Conservation (phyloP, 2,797 vertebrate species). For the Apogon talboti region DNA sequence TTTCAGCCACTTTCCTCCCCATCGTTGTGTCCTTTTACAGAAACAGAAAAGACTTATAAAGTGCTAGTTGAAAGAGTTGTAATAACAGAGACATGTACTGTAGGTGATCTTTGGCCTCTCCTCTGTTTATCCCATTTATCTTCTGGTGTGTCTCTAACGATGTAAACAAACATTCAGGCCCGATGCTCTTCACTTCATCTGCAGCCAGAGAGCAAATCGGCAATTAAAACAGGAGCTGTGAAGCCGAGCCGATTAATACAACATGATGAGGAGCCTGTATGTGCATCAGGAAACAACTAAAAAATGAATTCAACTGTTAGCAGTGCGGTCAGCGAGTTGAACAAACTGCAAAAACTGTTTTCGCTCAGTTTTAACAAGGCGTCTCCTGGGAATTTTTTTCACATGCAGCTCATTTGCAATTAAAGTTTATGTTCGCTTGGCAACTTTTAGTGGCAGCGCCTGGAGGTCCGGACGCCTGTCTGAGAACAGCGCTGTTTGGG, state of each 20-base stretch:
- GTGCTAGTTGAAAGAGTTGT: no score
- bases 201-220: conserved; percentile 39
- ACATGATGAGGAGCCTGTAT: no score
- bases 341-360: no score
- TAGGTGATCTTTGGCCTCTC: conserved; percentile 29
- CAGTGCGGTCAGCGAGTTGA: conserved; percentile 21
- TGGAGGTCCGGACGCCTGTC: no score
- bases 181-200: conserved; percentile 44
- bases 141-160: conserved; percentile 53
- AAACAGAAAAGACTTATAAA: no score
- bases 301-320: conserved; percentile 37
- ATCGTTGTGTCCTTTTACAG: no score
- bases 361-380: conserved; percentile 14
- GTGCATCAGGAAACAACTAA: conserved; percentile 36
- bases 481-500: no score
- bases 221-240: conserved; percentile 51
- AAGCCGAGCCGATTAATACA: conserved; percentile 41
- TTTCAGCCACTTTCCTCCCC: no score
- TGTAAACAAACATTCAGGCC: no score
- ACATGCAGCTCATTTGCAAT: conserved; percentile 39
- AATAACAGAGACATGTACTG: conserved; percentile 5
- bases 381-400: conserved; percentile 16
- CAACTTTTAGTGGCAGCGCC: not conserved
- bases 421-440: no score
- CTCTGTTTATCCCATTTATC: conserved; percentile 33